A percentile compares a stretch with the other conserved stretches of the same genome.
These are phyloP conservation scores for Cinara cedri DNA, from an alignment of 2,888 invertebrate genomes.

Conservation along the genomic window DNA sequence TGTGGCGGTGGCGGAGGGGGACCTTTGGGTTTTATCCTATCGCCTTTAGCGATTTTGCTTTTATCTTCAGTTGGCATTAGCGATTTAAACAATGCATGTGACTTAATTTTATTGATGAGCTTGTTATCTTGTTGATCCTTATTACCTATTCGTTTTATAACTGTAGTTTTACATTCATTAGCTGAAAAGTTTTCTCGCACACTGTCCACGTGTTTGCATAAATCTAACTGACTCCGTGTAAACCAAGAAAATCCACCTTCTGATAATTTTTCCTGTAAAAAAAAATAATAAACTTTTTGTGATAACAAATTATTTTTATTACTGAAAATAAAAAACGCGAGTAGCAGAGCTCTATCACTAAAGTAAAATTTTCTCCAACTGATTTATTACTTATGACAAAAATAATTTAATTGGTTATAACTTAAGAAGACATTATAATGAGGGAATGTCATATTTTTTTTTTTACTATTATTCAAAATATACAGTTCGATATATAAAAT, in stretches of 20 bases:
- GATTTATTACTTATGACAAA: too few relatives aligned
- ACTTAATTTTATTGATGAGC: conserved; percentile 59
- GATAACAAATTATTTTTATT: neutral
- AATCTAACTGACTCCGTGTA: conserved; percentile 80
- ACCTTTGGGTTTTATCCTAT: conserved; percentile 61
- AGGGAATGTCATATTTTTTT: too few relatives aligned
- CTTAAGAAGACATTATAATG: too few relatives aligned
- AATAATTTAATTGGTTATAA: too few relatives aligned
- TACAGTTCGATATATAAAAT: too few relatives aligned
- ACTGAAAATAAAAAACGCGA: too few relatives aligned
- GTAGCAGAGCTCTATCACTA: too few relatives aligned
- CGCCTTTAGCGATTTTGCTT: conserved; percentile 43
- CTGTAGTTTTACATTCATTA: conserved; percentile 43
- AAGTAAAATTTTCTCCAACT: too few relatives aligned
- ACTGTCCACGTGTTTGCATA: conserved; percentile 63
- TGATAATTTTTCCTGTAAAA: conserved; percentile 13
- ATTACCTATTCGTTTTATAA: conserved; percentile 50
- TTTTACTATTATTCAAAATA: too few relatives aligned
- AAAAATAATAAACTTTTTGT: neutral
- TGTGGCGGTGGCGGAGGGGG: conserved; percentile 62
- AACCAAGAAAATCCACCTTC: conserved; percentile 69
- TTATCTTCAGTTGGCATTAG: conserved; percentile 57
- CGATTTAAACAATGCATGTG: conserved; percentile 59
- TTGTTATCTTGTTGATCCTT: conserved; percentile 57
- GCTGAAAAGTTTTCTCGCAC: conserved; percentile 41